Evolutionary conservation across 2,888 invertebrate species (phyloP), one percentile per base, ranked within the genome.

Genomic region (Cephus pulcher): DNA sequence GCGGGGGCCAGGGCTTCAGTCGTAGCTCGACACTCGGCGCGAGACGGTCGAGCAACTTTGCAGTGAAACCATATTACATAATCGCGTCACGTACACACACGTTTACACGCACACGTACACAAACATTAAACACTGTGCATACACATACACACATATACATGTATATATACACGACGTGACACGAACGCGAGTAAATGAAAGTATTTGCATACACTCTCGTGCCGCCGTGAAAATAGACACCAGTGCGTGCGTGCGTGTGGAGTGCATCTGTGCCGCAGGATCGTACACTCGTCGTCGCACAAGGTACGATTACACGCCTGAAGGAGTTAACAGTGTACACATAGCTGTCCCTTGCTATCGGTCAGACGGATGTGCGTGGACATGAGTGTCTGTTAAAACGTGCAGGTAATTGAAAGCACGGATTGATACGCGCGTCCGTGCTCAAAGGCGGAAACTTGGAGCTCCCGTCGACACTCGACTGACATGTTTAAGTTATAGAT

Each of bases 1-100:
- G 33, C 70, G 12, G 33, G 70, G 70, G 15, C 70, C 70, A 15
- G 70, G 70, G 70, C 33, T n/a, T 85, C 85, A 86, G 86, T 86
- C 83, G 85, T 78, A 82, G 82, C 85, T 86, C 86, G 86, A 79
- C 85, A 81, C 81, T 84, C 84, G 68, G 79, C 78, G 85, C 82
- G 84, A 80, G 82, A 84, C 83, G 78, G 80, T 85, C 83, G 86
- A 71, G 84, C 80, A 78, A 76, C 76, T 76, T 76, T 74, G 71
- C 71, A 37, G 79, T 73, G 77, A 80, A 69, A 32, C 37, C 40
- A n/a, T 34, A 74, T 37, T 75, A 78, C 35, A 76, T 71, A 78
- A 37, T 75, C 69, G 78, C 69, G 70, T 70, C 68, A 76, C 69
- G 75, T 33, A 76, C 76, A 80, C 76, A 79, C 73, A 71, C 69